These are phyloP conservation scores for Octodon degus DNA, from an alignment of 2,113 vertebrate genomes.

Conservation along the genomic window DNA sequence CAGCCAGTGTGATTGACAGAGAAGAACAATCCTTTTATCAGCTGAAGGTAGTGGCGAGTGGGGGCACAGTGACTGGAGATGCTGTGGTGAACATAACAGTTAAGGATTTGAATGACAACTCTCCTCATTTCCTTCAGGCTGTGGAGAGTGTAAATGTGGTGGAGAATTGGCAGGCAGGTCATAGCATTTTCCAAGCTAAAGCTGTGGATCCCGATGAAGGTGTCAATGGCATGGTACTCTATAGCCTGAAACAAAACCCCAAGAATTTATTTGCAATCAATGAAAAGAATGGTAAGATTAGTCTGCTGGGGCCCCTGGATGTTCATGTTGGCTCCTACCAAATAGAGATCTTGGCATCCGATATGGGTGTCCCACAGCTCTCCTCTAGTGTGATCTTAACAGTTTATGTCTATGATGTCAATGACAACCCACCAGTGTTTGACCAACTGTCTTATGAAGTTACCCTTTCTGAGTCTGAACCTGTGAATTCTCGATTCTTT, in stretches of 20 bases:
- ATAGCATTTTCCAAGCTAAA: constrained; percentile 95
- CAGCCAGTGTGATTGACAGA: constrained; percentile 93
- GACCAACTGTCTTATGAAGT: constrained; percentile 98
- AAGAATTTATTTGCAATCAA: constrained; percentile 92
- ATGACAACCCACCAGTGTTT: constrained; percentile 96
- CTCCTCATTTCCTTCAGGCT: constrained; percentile 92
- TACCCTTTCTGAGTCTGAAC: constrained; percentile 93
- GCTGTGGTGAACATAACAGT: constrained; percentile 95
- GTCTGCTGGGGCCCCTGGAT: constrained; percentile 91
- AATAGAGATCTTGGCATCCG: constrained; percentile 93
- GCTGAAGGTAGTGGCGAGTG: constrained; percentile 94
- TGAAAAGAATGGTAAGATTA: constrained; percentile 92
- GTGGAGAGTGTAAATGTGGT: constrained; percentile 95
- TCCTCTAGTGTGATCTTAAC: constrained; percentile 93
- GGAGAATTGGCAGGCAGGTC: constrained; percentile 96
- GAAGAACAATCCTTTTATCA: constrained; percentile 96
- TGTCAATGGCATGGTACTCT: constrained; percentile 92
- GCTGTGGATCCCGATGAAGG: constrained; percentile 96
- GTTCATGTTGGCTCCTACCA: constrained; percentile 94
- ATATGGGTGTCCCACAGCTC: constrained; percentile 94
- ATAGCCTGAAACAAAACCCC: constrained; percentile 95
- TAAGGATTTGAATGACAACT: constrained; percentile 97
- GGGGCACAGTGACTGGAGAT: constrained; percentile 94
- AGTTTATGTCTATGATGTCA: constrained; percentile 96
- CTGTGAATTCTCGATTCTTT: constrained; percentile 98